Base-by-base conservation (phyloP, 2,113 vertebrate species). In the Gnathonemus longibarbis region DNA sequence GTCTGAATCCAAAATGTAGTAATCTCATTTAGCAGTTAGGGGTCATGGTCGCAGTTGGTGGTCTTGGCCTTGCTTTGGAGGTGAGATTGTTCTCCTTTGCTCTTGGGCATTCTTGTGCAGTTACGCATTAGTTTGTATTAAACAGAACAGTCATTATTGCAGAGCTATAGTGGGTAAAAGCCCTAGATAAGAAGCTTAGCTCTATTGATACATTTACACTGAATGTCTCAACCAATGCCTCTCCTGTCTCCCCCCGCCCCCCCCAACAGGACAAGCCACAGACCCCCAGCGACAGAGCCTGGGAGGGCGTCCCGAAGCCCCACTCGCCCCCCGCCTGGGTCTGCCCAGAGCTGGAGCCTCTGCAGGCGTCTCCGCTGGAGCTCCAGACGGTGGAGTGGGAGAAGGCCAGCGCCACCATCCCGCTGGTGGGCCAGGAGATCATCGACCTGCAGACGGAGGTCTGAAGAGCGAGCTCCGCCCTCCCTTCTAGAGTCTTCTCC, bases 391-490 rank as follows among this genome's bases (percentile, higher is more conserved):
- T 98, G 66, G 98, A 99, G 89, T 99, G 98, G 98, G 98, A 99
- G 95, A 99, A 98, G 95, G 94, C 96, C 1, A 95, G 96, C 10
- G 97, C 98, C 92, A 96, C 97, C 89, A 99, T 99, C 92, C 98
- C 98, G 1, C 94, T 99, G 93, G 98, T 98, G 95, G 98, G 97
- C 91, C 98, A 99, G 96, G 98, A 99, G 96, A 97, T 98, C 95
- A 99, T 98, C 7, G 98, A 99, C 95, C 98, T 99, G 95, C 98
- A 99, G 95, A 99, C 98, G 0, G 98, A 99, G 96, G 98, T 99
- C 96, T 99, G 97, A 99, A 94, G 92, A 93, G 53, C 90, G 50
- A 86, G 53, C 92, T 80, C 89, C 24, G 88, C 90, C 27, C 93
- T 91, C 31, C 88, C 91, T 88, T 91, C 88, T 4, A 92, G 92